Percentiles rank a stretch among this genome's conserved stretches.
Conservation (phyloP, 2,797 vertebrate genomes). For the Salarias fasciatus region DNA sequence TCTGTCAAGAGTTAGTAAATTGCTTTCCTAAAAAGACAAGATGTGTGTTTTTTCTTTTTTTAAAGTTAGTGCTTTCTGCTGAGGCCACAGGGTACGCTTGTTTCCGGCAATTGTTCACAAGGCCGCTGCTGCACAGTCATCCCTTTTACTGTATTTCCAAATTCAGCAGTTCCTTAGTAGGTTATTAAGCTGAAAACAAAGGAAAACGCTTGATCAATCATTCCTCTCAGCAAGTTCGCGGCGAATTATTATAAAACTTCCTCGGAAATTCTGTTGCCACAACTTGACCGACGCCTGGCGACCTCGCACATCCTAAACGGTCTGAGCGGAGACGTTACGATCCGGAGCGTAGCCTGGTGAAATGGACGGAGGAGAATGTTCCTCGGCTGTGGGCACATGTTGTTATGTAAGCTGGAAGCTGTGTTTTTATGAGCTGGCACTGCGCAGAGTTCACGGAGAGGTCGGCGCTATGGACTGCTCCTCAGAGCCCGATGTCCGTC, state of each 20-base stretch:
- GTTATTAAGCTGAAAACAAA: conserved; percentile 12
- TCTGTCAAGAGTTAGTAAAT: conserved; percentile 15
- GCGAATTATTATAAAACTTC: neutral
- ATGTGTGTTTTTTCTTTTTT: conserved; percentile 6
- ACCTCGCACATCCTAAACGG: conserved; percentile 20
- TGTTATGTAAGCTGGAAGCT: conserved; percentile 45
- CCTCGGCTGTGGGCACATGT: conserved; percentile 40
- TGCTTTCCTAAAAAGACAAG: conserved; percentile 22
- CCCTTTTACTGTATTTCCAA: neutral
- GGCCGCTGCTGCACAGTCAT: conserved; percentile 14
- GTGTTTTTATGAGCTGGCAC: conserved; percentile 59
- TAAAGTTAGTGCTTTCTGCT: neutral
- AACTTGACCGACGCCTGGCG: no score
- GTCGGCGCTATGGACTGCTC: conserved; percentile 53
- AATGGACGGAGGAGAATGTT: conserved; percentile 45
- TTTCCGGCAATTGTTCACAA: conserved; percentile 20
- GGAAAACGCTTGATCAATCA: conserved; percentile 2
- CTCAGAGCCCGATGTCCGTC: conserved; percentile 20
- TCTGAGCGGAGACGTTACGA: conserved; percentile 26
- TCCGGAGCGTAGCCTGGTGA: conserved; percentile 31
- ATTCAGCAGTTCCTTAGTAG: no score
- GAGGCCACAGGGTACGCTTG: neutral
- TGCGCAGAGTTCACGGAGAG: conserved; percentile 52
- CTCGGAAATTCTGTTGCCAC: no score
- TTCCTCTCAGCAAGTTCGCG: neutral